A percentile compares a stretch with the other conserved stretches of the same genome.
These are phyloP conservation scores for Oedothorax gibbosus DNA, from an alignment of 1,140 invertebrate genomes.

Conservation along the genomic window DNA sequence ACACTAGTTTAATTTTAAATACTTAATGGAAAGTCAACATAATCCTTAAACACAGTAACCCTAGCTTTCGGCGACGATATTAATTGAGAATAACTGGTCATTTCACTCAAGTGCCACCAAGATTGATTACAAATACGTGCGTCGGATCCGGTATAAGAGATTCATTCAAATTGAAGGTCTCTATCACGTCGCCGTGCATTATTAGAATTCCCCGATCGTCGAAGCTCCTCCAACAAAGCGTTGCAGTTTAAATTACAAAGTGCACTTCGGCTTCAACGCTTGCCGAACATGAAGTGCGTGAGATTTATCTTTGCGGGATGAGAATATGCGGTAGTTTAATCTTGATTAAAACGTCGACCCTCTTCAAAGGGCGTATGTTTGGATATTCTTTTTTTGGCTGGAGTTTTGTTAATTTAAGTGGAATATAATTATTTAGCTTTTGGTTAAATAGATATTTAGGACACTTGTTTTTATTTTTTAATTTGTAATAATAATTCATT, in stretches of 20 bases:
- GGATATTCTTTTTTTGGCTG: background rate
- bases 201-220: slow-evolving; percentile 53
- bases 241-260: slow-evolving; percentile 59
- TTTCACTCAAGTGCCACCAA: slow-evolving; percentile 34
- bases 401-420: no score
- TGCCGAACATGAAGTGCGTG: slow-evolving; percentile 7
- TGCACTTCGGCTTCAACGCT: slow-evolving; percentile 29
- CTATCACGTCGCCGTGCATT: slow-evolving; percentile 40
- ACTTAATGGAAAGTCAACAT: no score
- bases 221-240: slow-evolving; percentile 40
- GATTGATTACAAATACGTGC: slow-evolving; percentile 55
- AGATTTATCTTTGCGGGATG: slow-evolving; percentile 36
- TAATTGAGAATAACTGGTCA: slow-evolving; percentile 52
- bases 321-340: slow-evolving; percentile 17
- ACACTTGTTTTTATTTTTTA: no score
- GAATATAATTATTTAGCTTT: no score
- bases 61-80: slow-evolving; percentile 24
- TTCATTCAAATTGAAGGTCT: slow-evolving; percentile 57
- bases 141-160: background rate
- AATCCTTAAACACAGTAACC: slow-evolving; percentile 8
- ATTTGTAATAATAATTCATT: no score
- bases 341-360: slow-evolving; percentile 28
- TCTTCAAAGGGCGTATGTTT: background rate
- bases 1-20: no score
- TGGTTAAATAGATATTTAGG: no score